Evolutionary conservation across 1,140 invertebrate species (phyloP).

Genomic region (Drosophila kurseongensis): DNA sequence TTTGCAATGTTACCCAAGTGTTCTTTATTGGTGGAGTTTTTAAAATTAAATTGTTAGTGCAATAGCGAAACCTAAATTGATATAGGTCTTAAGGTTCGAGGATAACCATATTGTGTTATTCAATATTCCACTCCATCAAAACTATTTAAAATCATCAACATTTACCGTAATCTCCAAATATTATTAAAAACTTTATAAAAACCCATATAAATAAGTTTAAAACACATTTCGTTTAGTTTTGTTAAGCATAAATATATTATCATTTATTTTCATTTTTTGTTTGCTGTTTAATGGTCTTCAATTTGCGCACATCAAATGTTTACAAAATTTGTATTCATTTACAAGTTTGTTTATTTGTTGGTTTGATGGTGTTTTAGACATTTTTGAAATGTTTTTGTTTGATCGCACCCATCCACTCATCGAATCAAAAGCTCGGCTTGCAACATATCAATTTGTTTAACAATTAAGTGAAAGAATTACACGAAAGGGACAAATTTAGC

Average conservation of each 20-base stretch:
- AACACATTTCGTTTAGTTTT: constrained; percentile 48
- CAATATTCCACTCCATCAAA: no score
- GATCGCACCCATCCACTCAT: constrained; percentile 37
- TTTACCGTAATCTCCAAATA: not conserved
- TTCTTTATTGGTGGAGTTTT: not conserved
- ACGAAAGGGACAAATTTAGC: constrained; percentile 38
- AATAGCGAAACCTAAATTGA: no score
- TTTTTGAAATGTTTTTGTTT: constrained; percentile 71
- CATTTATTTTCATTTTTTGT: constrained; percentile 33
- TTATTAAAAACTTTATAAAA: no score
- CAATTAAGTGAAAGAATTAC: constrained; percentile 31
- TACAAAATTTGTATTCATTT: constrained; percentile 76
- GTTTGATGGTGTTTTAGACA: constrained; percentile 53
- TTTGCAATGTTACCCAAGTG: constrained; percentile 35
- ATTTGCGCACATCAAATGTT: constrained; percentile 55
- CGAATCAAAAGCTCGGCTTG: constrained; percentile 32
- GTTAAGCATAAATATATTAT: constrained; percentile 76
- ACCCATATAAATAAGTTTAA: not conserved
- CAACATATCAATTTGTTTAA: constrained; percentile 24
- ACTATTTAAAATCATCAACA: no score
- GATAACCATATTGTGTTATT: no score
- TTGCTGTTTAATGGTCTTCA: constrained; percentile 29
- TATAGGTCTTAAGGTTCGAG: no score
- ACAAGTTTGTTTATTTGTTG: constrained; percentile 41
- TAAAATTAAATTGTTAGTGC: no score